These are phyloP conservation scores for Pinna nobilis DNA, from an alignment of 1,140 invertebrate genomes.

Conservation along the genomic window DNA sequence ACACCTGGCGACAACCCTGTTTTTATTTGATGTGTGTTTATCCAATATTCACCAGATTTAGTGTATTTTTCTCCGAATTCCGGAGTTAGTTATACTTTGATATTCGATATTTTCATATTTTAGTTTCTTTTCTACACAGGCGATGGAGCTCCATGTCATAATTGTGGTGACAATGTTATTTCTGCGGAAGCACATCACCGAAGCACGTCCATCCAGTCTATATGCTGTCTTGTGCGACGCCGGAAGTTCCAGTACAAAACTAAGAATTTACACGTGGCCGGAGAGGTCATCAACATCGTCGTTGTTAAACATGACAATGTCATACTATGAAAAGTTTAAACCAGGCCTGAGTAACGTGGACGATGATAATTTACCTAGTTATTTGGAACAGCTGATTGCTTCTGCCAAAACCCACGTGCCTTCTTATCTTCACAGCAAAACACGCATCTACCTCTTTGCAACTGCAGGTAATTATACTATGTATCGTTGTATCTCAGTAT, in stretches of 20 bases:
- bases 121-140: too few relatives aligned
- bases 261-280: constrained; percentile 59
- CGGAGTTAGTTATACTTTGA: too few relatives aligned
- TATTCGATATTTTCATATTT: too few relatives aligned
- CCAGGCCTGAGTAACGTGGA: constrained; percentile 55
- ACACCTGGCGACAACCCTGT: too few relatives aligned
- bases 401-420: constrained; percentile 65
- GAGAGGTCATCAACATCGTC: constrained; percentile 7
- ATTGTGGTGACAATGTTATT: too few relatives aligned
- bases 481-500: background rate
- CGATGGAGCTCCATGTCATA: too few relatives aligned
- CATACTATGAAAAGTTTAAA: constrained; percentile 43
- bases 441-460: constrained; percentile 76
- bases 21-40: too few relatives aligned
- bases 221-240: constrained; percentile 65
- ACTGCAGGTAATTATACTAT: constrained; percentile 74
- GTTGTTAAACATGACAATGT: constrained; percentile 37
- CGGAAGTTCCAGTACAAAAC: constrained; percentile 65
- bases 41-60: too few relatives aligned
- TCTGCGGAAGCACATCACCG: too few relatives aligned
- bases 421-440: constrained; percentile 39
- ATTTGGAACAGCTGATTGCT: constrained; percentile 56
- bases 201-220: too few relatives aligned
- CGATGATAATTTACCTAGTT: constrained; percentile 37
- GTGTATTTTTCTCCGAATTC: too few relatives aligned